Evolutionary conservation across 2,797 vertebrate genomes (phyloP), one percentile per base, ranked within the genome.

Genomic region (Sebastes elongatus): DNA sequence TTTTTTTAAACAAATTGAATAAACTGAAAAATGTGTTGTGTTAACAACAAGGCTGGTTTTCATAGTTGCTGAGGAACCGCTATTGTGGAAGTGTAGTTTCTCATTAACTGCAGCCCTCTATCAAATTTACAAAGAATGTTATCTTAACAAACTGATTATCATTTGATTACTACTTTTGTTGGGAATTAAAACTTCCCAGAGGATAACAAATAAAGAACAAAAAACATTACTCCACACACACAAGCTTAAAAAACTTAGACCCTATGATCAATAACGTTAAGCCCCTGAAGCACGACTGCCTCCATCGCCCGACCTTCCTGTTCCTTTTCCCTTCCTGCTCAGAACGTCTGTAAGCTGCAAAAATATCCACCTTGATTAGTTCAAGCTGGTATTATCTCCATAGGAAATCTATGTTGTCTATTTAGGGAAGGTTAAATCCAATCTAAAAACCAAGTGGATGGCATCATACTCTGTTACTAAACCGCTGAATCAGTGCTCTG

Each of bases 311-410:
- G 60, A 68, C 71, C 33, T 82, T 71, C 78, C 59, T 73, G 16
- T 52, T 87, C 71, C 85, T 57, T 63, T 82, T 78, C 71, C 52
- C 28, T 69, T 80, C 70, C 78, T 70, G 74, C 73, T 77, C 66
- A 20, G 46, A 74, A 53, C 3, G n/a, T 76, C 73, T 78, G 60
- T 70, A 83, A 84, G 77, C 77, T 83, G 77, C 16, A 84, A 77
- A 88, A 85, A 85, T 73, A 89, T 81, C 75, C 70, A 83, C 85
- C 71, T 77, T 84, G 75, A 91, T 90, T 82, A 85, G 57, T 78
- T 81, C 71, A 88, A 86, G 80, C 72, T 52, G 83, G 49, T 64
- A 11, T 86, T 81, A 78, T 56, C 82, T 76, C 64, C 23, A 67
- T n/a, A 74, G 67, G 71, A 89, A 88, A 89, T 76, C 71, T 74